Evolutionary conservation across 1,140 invertebrate genomes (phyloP).

Genomic region (Conus ventricosus): DNA sequence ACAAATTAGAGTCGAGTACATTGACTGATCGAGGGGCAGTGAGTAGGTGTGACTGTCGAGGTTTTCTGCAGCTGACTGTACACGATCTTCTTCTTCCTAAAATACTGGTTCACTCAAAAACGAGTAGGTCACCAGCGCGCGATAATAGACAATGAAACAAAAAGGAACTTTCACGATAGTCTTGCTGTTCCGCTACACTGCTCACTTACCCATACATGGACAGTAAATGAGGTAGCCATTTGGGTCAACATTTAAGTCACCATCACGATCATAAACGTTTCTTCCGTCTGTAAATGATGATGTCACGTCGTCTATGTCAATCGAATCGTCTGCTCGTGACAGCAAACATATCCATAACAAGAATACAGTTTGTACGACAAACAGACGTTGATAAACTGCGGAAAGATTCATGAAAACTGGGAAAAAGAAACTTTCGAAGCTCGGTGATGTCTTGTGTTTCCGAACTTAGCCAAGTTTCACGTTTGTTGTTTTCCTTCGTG

Average conservation of each 20-base stretch:
- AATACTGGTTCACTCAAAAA: too few species aligned
- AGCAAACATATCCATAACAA: neutral
- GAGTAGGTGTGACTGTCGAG: too few species aligned
- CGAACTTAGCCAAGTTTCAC: neutral
- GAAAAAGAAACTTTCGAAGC: neutral
- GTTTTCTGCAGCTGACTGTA: too few species aligned
- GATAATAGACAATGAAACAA: neutral
- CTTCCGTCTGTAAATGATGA: neutral
- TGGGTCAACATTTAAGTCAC: constrained; percentile 58
- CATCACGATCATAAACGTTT: neutral
- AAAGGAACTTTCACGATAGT: neutral
- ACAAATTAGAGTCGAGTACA: too few species aligned
- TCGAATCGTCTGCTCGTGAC: neutral
- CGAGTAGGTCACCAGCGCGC: too few species aligned
- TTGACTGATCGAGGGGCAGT: too few species aligned
- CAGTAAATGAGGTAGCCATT: constrained; percentile 89
- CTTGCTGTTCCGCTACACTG: neutral
- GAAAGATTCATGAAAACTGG: neutral
- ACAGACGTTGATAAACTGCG: neutral
- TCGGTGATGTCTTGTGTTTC: neutral
- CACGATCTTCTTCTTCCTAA: too few species aligned
- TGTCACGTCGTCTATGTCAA: neutral
- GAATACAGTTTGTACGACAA: neutral
- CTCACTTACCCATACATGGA: constrained; percentile 91
- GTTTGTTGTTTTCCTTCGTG: neutral